Evolutionary conservation across 2,113 vertebrate genomes (phyloP).

Genomic region (Cyprinodon tularosa): DNA sequence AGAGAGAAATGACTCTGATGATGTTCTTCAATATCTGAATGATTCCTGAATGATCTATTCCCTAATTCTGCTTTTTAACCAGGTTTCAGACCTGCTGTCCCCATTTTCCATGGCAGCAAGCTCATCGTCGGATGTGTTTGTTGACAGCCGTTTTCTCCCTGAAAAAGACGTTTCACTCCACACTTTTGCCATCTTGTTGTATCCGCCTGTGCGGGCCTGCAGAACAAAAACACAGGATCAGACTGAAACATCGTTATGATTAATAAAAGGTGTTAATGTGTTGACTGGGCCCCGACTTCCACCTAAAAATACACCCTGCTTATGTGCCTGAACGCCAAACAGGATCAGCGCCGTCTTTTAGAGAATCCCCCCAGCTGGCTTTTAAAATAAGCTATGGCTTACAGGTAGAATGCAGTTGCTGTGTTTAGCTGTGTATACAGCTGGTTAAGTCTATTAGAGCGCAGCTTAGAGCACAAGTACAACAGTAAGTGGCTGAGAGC

Average conservation of each 20-base stretch:
- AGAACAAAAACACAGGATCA: slow-evolving; percentile 18
- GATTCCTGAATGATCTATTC: background rate
- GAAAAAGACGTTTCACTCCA: slow-evolving; percentile 83
- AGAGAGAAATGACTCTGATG: background rate
- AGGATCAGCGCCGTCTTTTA: slow-evolving; percentile 68
- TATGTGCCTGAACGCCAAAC: slow-evolving; percentile 76
- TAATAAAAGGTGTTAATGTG: slow-evolving; percentile 21
- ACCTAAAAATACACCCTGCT: slow-evolving; percentile 72
- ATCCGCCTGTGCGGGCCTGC: slow-evolving; percentile 52
- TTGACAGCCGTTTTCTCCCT: slow-evolving; percentile 53
- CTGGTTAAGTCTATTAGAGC: slow-evolving; percentile 61
- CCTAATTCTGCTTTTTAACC: background rate
- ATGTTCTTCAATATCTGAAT: background rate
- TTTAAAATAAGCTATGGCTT: slow-evolving; percentile 73
- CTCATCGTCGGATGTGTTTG: slow-evolving; percentile 77
- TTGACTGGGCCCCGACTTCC: slow-evolving; percentile 37
- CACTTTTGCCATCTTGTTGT: slow-evolving; percentile 88
- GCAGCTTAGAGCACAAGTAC: slow-evolving; percentile 33
- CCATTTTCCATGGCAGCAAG: slow-evolving; percentile 83
- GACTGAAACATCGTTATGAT: slow-evolving; percentile 8
- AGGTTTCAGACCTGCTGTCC: slow-evolving; percentile 82
- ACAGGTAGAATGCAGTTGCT: slow-evolving; percentile 29
- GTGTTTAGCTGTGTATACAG: slow-evolving; percentile 28
- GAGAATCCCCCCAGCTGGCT: slow-evolving; percentile 58
- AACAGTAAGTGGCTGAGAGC: background rate